A percentile compares a stretch with the other conserved stretches of the same genome.
Conservation (phyloP, 2,888 invertebrate genomes). For the Standfussiana lucernea region DNA sequence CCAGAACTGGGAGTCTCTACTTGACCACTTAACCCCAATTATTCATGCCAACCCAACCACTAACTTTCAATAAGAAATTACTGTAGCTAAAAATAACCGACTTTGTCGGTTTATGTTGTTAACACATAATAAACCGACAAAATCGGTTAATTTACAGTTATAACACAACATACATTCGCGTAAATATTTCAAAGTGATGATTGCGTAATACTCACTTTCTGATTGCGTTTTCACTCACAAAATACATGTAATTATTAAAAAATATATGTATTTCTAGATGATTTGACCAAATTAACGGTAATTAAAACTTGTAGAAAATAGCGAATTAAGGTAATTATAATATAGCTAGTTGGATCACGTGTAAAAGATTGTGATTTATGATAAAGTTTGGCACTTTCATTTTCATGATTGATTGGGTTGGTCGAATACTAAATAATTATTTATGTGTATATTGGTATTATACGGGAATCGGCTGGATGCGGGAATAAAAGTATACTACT, state of each 20-base stretch:
- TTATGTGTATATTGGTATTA: background rate
- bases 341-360: background rate
- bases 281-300: constrained; percentile 47
- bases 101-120: too few species aligned
- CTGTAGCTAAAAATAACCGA: too few species aligned
- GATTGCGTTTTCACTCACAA: constrained; percentile 48
- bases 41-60: background rate
- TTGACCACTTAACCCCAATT: background rate
- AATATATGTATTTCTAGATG: constrained; percentile 12
- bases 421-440: background rate
- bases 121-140: constrained; percentile 10
- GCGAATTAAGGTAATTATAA: constrained; percentile 38
- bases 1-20: background rate
- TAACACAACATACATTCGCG: constrained; percentile 13
- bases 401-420: background rate
- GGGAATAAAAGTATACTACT: too few species aligned
- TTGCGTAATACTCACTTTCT: constrained; percentile 55
- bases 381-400: constrained; percentile 12
- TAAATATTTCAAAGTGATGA: constrained; percentile 36
- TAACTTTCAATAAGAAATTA: background rate
- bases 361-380: constrained; percentile 3
- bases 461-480: background rate
- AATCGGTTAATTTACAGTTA: constrained; percentile 9
- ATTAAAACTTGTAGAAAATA: constrained; percentile 14
- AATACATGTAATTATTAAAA: constrained; percentile 52